Percentiles rank a stretch among this genome's conserved stretches.
phyloP scores from a whole-genome alignment of 2,113 vertebrate genomes.

The Dasyornis broadbenti region DNA sequence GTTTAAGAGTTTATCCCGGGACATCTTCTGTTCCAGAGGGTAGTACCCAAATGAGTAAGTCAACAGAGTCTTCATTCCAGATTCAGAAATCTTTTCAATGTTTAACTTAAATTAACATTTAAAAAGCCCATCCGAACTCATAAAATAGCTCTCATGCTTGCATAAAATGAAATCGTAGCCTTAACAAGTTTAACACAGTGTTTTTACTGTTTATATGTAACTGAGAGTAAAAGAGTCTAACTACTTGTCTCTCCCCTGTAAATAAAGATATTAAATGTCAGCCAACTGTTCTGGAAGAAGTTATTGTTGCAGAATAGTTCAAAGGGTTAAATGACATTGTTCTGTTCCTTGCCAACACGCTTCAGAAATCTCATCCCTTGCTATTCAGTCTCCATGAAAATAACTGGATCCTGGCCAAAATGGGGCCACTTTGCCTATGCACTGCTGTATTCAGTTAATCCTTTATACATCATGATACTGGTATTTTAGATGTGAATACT shows the following conservation, averaged over 20 bases:
- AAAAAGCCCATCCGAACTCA: background rate
- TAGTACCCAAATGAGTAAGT: background rate
- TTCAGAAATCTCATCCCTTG: background rate
- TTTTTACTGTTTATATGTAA: background rate
- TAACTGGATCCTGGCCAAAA: constrained; percentile 13
- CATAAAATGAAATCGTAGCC: background rate
- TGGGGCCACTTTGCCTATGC: background rate
- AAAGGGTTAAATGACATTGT: constrained; percentile 1
- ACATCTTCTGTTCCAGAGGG: background rate
- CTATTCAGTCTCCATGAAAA: background rate
- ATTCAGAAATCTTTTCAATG: background rate
- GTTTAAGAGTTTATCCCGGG: background rate
- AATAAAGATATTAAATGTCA: background rate
- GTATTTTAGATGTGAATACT: background rate
- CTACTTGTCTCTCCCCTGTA: background rate
- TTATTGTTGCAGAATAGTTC: background rate
- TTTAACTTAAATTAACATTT: background rate
- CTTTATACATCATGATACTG: background rate
- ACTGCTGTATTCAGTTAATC: background rate
- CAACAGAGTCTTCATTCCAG: background rate
- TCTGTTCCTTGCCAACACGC: background rate
- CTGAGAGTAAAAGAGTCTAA: background rate
- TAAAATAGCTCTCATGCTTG: background rate
- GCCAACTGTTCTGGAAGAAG: background rate
- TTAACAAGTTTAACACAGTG: background rate